These are phyloP conservation scores for Mustelus asterias DNA, from an alignment of 2,113 vertebrate genomes.

Conservation along the genomic window DNA sequence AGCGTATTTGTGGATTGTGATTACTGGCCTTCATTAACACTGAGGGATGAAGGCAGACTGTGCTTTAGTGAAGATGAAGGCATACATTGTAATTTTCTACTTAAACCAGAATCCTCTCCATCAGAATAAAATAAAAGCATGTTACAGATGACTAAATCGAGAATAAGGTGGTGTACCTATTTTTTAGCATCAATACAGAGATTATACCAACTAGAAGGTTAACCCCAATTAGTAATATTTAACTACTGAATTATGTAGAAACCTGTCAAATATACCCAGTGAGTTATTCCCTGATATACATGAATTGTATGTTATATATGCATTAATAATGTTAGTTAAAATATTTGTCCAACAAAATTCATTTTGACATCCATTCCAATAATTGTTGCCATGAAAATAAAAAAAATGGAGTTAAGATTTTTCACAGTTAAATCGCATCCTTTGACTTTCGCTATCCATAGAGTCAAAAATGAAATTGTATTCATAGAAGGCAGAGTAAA, in stretches of 20 bases:
- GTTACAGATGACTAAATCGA: neutral
- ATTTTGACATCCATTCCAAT: neutral
- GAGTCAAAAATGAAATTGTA: neutral
- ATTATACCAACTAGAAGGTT: neutral
- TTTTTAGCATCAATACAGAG: neutral
- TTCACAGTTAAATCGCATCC: neutral
- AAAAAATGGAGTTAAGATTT: neutral
- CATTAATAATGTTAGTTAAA: neutral
- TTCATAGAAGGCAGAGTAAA: neutral
- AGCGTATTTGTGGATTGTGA: slow-evolving; percentile 2
- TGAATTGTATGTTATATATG: neutral
- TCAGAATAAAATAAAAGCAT: slow-evolving; percentile 1
- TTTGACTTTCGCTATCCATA: neutral
- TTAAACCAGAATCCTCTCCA: neutral
- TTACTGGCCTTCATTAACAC: slow-evolving; percentile 26
- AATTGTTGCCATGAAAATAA: neutral
- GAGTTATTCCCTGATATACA: neutral
- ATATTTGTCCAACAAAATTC: neutral
- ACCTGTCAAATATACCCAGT: neutral
- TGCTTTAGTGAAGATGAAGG: neutral
- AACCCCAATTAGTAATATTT: neutral
- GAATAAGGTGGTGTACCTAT: neutral
- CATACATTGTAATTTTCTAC: slow-evolving; percentile 22
- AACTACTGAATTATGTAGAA: neutral
- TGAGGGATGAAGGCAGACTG: neutral